Evolutionary conservation across 1,140 invertebrate genomes (phyloP).

Genomic region (Babylonia areolata): DNA sequence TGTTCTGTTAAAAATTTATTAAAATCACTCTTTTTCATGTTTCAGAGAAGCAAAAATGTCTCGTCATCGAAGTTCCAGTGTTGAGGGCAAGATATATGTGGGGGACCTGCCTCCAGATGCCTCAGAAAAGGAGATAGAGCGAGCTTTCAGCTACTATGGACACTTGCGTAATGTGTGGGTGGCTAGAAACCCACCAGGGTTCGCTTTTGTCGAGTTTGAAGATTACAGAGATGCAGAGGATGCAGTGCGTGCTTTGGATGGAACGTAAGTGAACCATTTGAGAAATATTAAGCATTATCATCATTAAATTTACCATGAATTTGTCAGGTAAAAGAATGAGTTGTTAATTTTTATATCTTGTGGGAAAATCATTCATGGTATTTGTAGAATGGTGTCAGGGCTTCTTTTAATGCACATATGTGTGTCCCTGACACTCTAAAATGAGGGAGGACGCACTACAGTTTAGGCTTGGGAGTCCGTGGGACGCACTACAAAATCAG

Average conservation of each 20-base stretch:
- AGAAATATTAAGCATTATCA: too few species aligned
- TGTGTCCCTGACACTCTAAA: too few species aligned
- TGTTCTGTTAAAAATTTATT: too few species aligned
- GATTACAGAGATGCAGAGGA: constrained; percentile 91
- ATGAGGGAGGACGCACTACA: too few species aligned
- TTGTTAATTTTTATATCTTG: too few species aligned
- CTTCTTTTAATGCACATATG: too few species aligned
- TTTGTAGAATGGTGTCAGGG: too few species aligned
- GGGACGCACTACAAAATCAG: too few species aligned
- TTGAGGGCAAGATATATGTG: constrained; percentile 96
- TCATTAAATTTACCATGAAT: too few species aligned
- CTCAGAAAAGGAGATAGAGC: constrained; percentile 77
- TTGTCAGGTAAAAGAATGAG: too few species aligned
- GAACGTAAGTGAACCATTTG: constrained; percentile 66
- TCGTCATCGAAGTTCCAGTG: constrained; percentile 50
- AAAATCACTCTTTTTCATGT: not conserved
- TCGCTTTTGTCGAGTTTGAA: constrained; percentile 98
- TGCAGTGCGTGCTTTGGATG: constrained; percentile 69
- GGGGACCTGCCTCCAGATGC: constrained; percentile 85
- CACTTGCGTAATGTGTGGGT: constrained; percentile 96
- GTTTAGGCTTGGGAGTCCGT: too few species aligned
- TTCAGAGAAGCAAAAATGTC: constrained; percentile 38
- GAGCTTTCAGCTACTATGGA: constrained; percentile 96
- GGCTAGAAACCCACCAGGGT: constrained; percentile 88
- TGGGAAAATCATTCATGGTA: too few species aligned